Conservation (phyloP, 2,113 vertebrate species). For the Pristiophorus japonicus region DNA sequence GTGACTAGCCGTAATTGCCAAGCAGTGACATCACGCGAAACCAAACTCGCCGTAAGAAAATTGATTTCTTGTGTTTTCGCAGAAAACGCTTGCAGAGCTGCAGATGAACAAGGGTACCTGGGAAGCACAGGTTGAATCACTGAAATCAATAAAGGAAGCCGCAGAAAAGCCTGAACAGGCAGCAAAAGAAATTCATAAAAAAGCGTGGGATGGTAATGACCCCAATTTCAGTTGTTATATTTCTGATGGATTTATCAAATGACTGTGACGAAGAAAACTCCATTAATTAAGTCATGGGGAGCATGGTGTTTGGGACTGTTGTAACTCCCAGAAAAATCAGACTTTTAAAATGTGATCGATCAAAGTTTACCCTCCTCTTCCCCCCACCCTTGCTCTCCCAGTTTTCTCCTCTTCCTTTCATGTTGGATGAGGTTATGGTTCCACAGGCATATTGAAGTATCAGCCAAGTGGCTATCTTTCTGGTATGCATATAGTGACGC, state of each 20-base stretch:
- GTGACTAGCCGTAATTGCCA: not conserved
- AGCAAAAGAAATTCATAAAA: conserved; percentile 74
- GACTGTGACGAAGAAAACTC: not conserved
- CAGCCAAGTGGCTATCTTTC: not conserved
- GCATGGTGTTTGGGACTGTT: not conserved
- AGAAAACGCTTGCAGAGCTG: conserved; percentile 67
- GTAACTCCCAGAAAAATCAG: not conserved
- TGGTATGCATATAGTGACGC: not conserved
- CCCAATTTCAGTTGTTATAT: not conserved
- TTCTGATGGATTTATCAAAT: not conserved
- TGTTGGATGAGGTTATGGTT: not conserved
- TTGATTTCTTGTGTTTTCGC: not conserved
- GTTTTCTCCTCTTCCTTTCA: not conserved
- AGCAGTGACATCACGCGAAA: not conserved
- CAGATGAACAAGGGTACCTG: conserved; percentile 60
- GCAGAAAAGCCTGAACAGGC: conserved; percentile 76
- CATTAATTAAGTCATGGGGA: not conserved
- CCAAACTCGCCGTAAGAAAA: not conserved
- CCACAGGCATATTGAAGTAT: not conserved
- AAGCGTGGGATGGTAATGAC: conserved; percentile 74
- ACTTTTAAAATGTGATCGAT: not conserved
- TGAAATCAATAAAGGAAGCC: conserved; percentile 66
- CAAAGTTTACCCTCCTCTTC: not conserved
- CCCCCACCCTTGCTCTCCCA: not conserved
- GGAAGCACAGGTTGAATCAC: conserved; percentile 65